Conservation (phyloP, 2,797 vertebrate species). For the Diglossa cyanea region DNA sequence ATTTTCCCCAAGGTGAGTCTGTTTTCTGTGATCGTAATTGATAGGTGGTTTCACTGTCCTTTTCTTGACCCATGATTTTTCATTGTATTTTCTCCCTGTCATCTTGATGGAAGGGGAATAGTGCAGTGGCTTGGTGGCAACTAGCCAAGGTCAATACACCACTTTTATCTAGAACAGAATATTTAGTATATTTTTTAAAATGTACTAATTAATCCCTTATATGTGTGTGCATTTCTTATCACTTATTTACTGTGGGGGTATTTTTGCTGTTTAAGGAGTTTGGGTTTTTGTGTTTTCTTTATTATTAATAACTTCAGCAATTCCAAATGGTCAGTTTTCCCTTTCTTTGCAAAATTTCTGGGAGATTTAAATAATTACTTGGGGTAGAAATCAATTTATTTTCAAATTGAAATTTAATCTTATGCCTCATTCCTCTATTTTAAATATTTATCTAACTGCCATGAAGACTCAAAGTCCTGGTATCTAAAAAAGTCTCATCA, state of each 20-base stretch:
- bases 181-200: background rate
- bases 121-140: background rate
- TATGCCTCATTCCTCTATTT: background rate
- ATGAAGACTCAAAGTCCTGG: background rate
- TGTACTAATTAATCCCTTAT: background rate
- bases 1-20: background rate
- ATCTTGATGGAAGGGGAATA: background rate
- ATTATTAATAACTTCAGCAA: background rate
- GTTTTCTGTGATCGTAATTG: background rate
- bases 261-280: background rate
- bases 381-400: background rate
- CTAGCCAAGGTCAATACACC: background rate
- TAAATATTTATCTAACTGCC: background rate
- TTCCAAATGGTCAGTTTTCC: background rate
- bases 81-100: background rate
- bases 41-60: background rate
- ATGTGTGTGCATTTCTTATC: background rate
- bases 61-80: background rate
- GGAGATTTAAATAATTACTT: background rate
- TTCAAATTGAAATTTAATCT: background rate
- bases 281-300: background rate
- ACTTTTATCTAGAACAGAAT: background rate
- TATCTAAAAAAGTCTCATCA: background rate
- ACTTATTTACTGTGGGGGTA: background rate
- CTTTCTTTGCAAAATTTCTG: background rate